A percentile compares a stretch with the other conserved stretches of the same genome.
Evolutionary conservation across 2,797 vertebrate species (phyloP).

Genomic region (Toxotes lorentzi): DNA sequence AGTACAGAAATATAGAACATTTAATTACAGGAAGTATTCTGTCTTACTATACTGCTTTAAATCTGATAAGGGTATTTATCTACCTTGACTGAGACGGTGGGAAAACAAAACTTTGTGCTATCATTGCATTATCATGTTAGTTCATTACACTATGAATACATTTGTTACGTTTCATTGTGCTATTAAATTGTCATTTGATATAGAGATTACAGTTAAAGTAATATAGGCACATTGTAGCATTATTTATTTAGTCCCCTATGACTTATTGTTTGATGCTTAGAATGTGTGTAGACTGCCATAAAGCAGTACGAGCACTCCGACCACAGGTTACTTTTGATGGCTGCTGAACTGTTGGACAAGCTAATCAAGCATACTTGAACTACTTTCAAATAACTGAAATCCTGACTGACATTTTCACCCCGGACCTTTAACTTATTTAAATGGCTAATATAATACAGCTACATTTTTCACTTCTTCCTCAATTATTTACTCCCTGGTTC

Average conservation of each 20-base stretch:
- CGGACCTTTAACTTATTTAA: constrained; percentile 75
- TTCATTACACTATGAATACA: too few relatives aligned
- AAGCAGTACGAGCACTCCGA: too few relatives aligned
- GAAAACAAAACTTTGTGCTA: not conserved
- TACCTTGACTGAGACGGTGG: not conserved
- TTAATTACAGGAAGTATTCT: not conserved
- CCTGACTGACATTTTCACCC: constrained; percentile 70
- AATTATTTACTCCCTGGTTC: constrained; percentile 80
- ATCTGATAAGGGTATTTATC: not conserved
- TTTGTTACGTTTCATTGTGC: not conserved
- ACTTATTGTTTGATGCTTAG: too few relatives aligned
- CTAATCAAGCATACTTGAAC: constrained; percentile 54
- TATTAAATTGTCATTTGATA: not conserved
- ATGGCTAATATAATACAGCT: constrained; percentile 69
- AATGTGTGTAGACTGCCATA: too few relatives aligned
- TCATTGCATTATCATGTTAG: too few relatives aligned
- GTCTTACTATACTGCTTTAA: not conserved
- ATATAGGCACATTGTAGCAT: not conserved
- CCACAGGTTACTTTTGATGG: too few relatives aligned
- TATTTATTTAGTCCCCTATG: not conserved
- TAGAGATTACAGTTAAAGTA: not conserved
- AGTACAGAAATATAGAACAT: too few relatives aligned
- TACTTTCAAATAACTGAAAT: constrained; percentile 60
- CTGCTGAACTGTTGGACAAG: constrained; percentile 41
- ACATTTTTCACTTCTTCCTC: constrained; percentile 61